These are phyloP conservation scores for Triops longicaudatus DNA, from an alignment of 1,140 invertebrate species.

Conservation along the genomic window DNA sequence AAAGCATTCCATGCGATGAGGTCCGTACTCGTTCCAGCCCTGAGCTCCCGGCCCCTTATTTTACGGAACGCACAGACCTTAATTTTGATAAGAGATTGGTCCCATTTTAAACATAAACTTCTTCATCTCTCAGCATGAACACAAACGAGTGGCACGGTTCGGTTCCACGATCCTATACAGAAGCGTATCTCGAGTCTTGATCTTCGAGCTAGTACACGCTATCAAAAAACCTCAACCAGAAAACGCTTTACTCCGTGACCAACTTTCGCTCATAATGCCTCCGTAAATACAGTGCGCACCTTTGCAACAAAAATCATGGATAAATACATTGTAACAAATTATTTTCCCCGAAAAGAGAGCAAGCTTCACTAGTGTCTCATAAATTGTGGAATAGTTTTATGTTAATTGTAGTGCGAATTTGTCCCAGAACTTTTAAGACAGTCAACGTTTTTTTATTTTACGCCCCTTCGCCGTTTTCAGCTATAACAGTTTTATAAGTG, in stretches of 20 bases:
- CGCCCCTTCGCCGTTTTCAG: no score
- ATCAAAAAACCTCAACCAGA: neutral
- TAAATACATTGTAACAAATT: no score
- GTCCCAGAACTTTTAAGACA: no score
- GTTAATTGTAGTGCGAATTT: no score
- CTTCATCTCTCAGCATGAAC: neutral
- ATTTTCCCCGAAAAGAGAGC: no score
- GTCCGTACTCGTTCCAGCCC: neutral
- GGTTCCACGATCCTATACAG: neutral
- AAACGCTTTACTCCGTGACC: neutral
- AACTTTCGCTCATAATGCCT: neutral
- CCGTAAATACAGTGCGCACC: neutral
- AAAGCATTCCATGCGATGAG: neutral
- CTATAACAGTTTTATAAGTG: no score
- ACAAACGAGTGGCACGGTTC: neutral
- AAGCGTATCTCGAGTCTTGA: neutral
- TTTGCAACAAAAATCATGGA: neutral
- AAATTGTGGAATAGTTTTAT: no score
- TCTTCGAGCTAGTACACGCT: neutral
- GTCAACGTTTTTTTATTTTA: no score
- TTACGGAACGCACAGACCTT: neutral
- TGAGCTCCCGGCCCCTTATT: neutral
- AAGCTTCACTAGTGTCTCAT: no score
- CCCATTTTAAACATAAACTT: neutral
- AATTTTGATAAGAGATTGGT: slow-evolving; percentile 1